phyloP scores from a whole-genome alignment of 2,888 invertebrate species.

The Acrobasis suavella region DNA sequence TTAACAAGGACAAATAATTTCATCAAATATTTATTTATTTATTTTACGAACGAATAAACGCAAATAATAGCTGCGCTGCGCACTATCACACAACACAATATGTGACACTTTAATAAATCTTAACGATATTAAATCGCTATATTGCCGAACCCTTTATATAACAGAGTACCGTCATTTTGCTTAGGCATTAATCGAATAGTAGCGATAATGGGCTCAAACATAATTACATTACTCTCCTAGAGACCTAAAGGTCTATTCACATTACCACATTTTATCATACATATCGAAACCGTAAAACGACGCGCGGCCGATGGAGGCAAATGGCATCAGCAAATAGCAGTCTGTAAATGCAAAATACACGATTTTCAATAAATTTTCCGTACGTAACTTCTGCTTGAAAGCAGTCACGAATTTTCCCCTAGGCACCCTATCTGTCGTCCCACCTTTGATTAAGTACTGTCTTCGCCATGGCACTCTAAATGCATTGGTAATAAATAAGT shows the following conservation, averaged over 20 bases:
- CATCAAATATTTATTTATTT: neutral
- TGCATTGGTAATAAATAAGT: too few species aligned
- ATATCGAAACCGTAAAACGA: too few species aligned
- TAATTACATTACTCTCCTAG: slow-evolving; percentile 23
- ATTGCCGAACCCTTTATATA: slow-evolving; percentile 7
- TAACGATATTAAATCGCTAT: slow-evolving; percentile 10
- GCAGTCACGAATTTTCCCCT: too few species aligned
- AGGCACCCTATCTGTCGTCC: too few species aligned
- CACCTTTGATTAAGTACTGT: too few species aligned
- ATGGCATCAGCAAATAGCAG: too few species aligned
- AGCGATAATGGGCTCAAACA: slow-evolving; percentile 15
- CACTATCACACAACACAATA: slow-evolving; percentile 6
- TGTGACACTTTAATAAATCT: slow-evolving; percentile 9
- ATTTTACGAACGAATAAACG: neutral
- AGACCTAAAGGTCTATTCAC: slow-evolving; percentile 1
- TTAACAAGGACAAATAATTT: neutral
- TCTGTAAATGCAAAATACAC: too few species aligned
- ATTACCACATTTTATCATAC: too few species aligned
- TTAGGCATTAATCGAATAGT: slow-evolving; percentile 8
- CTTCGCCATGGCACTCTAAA: too few species aligned
- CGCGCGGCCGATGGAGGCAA: too few species aligned
- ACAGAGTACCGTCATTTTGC: slow-evolving; percentile 13
- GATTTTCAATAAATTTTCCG: too few species aligned
- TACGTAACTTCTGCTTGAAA: too few species aligned
- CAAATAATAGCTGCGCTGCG: neutral